phyloP scores from a whole-genome alignment of 2,888 invertebrate genomes.

The Onthophagus sagittarius region DNA sequence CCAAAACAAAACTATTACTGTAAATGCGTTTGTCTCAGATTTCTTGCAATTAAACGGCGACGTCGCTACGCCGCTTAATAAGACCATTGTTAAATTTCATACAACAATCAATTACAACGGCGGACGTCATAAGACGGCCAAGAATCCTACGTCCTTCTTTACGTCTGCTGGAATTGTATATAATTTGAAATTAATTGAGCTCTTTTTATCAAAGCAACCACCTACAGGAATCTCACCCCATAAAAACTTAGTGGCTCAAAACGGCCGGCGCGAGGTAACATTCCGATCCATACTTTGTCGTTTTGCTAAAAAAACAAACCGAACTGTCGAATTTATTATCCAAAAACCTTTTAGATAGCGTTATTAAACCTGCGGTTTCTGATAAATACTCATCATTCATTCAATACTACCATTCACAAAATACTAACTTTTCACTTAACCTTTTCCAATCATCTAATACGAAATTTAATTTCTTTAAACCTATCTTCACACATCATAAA shows the following conservation, averaged over 20 bases:
- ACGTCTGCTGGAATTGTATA: not conserved
- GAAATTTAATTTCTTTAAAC: too few relatives aligned
- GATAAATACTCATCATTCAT: not conserved
- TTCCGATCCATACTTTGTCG: not conserved
- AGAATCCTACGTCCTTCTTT: not conserved
- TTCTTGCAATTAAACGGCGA: conserved; percentile 8
- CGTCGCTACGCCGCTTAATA: conserved; percentile 8
- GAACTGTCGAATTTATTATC: not conserved
- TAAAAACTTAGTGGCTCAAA: not conserved
- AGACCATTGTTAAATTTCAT: conserved; percentile 11
- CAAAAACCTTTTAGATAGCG: not conserved
- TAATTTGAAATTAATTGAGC: not conserved
- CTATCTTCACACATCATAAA: too few relatives aligned
- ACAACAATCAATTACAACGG: conserved; percentile 9
- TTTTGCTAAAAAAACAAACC: not conserved
- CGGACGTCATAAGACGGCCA: not conserved
- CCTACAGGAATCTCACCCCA: not conserved
- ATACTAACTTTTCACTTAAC: too few relatives aligned
- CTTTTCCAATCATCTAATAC: too few relatives aligned
- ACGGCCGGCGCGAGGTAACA: not conserved
- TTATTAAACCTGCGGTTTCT: not conserved
- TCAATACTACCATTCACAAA: too few relatives aligned
- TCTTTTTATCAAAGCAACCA: not conserved
- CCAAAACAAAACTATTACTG: conserved; percentile 11
- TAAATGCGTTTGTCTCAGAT: conserved; percentile 14